Evolutionary conservation across 2,797 vertebrate species (phyloP).

Genomic region (Coracias cyanogaster): DNA sequence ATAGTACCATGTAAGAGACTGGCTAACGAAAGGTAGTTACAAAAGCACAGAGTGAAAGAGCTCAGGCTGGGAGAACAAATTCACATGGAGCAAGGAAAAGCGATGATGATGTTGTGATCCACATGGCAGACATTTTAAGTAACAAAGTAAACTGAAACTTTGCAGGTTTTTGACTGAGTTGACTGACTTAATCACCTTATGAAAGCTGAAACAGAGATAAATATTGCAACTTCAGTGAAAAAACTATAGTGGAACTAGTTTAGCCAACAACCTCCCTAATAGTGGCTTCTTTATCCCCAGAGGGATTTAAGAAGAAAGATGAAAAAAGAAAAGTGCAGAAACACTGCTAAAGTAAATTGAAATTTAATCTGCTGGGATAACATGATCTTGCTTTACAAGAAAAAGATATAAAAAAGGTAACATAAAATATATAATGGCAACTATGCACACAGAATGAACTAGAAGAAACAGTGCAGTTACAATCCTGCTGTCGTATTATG

Average conservation of each 20-base stretch:
- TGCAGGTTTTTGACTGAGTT: background rate
- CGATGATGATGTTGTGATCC: background rate
- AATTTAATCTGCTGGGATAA: constrained; percentile 39
- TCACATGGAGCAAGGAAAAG: background rate
- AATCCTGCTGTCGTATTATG: background rate
- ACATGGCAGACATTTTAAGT: background rate
- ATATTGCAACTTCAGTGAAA: constrained; percentile 19
- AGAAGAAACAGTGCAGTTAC: background rate
- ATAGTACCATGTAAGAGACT: background rate
- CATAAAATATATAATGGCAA: background rate
- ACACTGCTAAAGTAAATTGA: constrained; percentile 18
- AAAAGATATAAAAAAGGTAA: background rate
- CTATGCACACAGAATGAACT: background rate
- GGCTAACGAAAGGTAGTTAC: background rate
- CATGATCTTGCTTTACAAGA: background rate
- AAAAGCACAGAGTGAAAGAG: background rate
- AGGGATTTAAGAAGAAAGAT: constrained; percentile 20
- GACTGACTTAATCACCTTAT: background rate
- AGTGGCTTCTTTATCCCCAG: background rate
- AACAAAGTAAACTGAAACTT: background rate
- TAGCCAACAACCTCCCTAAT: background rate
- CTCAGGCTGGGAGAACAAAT: background rate
- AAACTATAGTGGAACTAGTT: background rate
- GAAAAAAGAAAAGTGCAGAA: constrained; percentile 5
- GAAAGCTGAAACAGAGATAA: constrained; percentile 4